Evolutionary conservation across 64 coral and sea anemone genomes (phyloP).

Genomic region (Porites lutea): DNA sequence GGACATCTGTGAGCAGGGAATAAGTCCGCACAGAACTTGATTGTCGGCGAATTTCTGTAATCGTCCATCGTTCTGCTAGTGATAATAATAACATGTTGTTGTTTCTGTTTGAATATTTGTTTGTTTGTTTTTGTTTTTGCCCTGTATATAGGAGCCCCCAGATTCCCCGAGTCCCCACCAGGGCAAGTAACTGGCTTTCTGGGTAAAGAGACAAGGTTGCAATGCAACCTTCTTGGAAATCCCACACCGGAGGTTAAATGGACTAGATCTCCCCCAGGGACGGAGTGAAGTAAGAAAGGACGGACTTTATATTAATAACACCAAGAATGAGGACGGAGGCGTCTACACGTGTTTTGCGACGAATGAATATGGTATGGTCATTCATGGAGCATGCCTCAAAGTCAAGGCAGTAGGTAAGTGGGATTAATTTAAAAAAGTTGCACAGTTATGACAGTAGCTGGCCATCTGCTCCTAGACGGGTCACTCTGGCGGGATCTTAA

Average conservation of each 20-base stretch:
- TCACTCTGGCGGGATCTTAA: no score
- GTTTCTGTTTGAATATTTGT: no score
- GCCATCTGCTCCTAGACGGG: no score
- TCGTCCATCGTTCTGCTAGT: no score
- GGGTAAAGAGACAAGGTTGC: conserved; percentile 24
- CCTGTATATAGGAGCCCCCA: conserved; percentile 4
- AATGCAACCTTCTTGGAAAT: conserved; percentile 32
- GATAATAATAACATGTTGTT: no score
- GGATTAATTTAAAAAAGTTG: no score
- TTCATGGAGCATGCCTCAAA: conserved; percentile 44
- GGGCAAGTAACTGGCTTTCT: neutral
- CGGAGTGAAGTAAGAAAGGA: conserved; percentile 11
- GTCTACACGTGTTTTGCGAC: conserved; percentile 55
- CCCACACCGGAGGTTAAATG: conserved; percentile 43
- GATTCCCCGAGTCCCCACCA: conserved; percentile 24
- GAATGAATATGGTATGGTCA: conserved; percentile 53
- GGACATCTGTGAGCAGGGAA: no score
- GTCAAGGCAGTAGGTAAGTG: conserved; percentile 2
- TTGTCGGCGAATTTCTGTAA: no score
- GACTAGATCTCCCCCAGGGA: conserved; percentile 40
- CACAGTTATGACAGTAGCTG: no score
- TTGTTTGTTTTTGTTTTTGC: no score
- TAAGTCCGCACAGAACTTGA: no score
- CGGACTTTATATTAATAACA: conserved; percentile 13
- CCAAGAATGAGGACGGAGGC: neutral